phyloP scores from a whole-genome alignment of 2,888 invertebrate genomes.

The Globia sparganii region DNA sequence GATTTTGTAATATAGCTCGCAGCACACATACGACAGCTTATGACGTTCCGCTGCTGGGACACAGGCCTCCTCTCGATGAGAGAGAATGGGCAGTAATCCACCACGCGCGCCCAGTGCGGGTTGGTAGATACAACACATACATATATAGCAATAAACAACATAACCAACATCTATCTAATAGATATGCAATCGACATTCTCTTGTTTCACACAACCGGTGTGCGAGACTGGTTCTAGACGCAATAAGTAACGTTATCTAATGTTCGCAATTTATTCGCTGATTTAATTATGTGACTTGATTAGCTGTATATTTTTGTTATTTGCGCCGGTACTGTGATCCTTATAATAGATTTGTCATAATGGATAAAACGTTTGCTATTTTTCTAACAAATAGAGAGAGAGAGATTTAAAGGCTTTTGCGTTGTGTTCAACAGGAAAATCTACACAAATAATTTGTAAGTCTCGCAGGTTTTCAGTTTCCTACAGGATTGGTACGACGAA shows the following conservation, averaged over 20 bases:
- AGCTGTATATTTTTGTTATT: neutral
- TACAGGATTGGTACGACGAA: too few species aligned
- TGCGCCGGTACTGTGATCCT: neutral
- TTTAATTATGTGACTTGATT: constrained; percentile 39
- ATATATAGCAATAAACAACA: constrained; percentile 11
- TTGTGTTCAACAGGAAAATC: neutral
- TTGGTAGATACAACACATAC: neutral
- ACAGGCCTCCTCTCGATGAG: too few species aligned
- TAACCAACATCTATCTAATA: constrained; percentile 22
- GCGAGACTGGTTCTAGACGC: constrained; percentile 46
- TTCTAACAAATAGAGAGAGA: neutral
- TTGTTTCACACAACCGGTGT: constrained; percentile 44
- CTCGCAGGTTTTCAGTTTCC: neutral
- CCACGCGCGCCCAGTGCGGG: too few species aligned
- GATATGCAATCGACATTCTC: constrained; percentile 50
- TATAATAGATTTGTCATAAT: neutral
- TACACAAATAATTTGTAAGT: neutral
- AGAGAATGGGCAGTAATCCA: too few species aligned
- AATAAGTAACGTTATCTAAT: constrained; percentile 44
- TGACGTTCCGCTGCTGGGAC: too few species aligned
- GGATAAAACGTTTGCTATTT: neutral
- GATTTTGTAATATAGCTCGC: neutral
- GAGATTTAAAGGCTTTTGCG: neutral
- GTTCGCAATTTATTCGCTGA: constrained; percentile 33
- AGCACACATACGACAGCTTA: neutral